Evolutionary conservation across 2,113 vertebrate genomes (phyloP).

Genomic region (Sylvilagus bachmani): DNA sequence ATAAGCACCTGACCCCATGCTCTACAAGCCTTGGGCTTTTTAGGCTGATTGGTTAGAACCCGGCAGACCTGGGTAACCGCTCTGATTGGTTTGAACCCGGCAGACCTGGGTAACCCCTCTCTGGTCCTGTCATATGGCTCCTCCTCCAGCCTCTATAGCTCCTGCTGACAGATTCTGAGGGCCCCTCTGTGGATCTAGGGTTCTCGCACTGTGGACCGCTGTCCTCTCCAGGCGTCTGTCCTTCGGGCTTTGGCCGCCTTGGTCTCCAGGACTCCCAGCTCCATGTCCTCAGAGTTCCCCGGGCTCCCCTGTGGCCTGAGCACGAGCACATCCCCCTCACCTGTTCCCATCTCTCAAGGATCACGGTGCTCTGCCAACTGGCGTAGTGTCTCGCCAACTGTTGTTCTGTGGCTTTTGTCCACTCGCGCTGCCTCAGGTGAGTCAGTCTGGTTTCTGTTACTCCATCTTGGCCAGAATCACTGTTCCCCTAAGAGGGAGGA

Average conservation of each 20-base stretch:
- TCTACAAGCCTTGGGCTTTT: neutral
- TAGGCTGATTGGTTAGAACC: neutral
- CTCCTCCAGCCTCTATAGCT: neutral
- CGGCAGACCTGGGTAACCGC: no score
- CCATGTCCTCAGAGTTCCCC: neutral
- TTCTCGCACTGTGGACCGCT: neutral
- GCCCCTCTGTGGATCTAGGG: neutral
- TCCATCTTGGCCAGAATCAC: neutral
- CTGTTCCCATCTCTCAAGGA: neutral
- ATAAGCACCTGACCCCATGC: neutral
- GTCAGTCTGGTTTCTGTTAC: neutral
- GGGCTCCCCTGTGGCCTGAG: neutral
- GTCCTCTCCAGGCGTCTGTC: neutral
- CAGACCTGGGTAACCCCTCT: neutral
- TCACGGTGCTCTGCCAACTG: neutral
- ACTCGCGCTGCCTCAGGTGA: neutral
- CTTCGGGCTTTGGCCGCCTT: neutral
- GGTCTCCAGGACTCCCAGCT: neutral
- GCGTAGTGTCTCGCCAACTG: neutral
- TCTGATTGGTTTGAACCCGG: no score
- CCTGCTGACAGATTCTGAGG: accelerated
- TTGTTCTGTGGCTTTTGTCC: neutral
- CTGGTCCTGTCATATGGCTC: neutral
- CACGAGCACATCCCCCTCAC: neutral
- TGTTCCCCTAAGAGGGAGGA: neutral